Percentiles rank a stretch among this genome's conserved stretches.
phyloP scores from a whole-genome alignment of 2,797 vertebrate genomes.

The Onychomys leucogaster region DNA sequence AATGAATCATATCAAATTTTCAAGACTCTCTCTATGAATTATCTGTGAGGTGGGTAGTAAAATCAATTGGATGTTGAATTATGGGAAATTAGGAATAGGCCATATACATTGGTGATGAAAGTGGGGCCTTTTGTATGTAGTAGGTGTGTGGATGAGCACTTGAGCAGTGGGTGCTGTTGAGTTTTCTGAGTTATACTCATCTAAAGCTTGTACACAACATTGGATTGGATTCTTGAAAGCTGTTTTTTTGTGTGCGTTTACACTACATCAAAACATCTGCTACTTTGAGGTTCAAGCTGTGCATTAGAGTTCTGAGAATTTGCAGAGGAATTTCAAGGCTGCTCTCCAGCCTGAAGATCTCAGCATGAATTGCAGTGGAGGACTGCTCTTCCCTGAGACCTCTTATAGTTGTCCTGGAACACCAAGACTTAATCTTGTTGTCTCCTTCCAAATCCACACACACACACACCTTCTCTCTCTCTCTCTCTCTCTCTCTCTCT shows the following conservation, averaged over 20 bases:
- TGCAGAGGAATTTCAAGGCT: constrained; percentile 71
- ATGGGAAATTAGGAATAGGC: constrained; percentile 69
- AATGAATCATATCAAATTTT: constrained; percentile 82
- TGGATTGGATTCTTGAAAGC: constrained; percentile 68
- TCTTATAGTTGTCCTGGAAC: neutral
- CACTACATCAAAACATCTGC: constrained; percentile 78
- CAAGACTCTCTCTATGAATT: constrained; percentile 71
- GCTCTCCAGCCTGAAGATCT: constrained; percentile 32
- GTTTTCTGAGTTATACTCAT: neutral
- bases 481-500: neutral
- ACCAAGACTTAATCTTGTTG: constrained; percentile 1
- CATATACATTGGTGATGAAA: constrained; percentile 47
- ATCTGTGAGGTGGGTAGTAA: constrained; percentile 73
- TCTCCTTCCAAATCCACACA: constrained; percentile 51
- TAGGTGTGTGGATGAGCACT: neutral
- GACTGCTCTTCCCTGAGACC: constrained; percentile 61
- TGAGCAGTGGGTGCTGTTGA: neutral
- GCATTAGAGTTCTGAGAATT: constrained; percentile 76
- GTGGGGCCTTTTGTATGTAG: neutral
- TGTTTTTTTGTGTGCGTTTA: constrained; percentile 60
- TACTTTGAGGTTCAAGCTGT: constrained; percentile 79
- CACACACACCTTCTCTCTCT: neutral
- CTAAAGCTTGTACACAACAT: neutral
- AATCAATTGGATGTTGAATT: constrained; percentile 83
- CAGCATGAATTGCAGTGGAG: constrained; percentile 21